phyloP scores from a whole-genome alignment of 2,113 vertebrate genomes.

The Telmatochromis sp. region DNA sequence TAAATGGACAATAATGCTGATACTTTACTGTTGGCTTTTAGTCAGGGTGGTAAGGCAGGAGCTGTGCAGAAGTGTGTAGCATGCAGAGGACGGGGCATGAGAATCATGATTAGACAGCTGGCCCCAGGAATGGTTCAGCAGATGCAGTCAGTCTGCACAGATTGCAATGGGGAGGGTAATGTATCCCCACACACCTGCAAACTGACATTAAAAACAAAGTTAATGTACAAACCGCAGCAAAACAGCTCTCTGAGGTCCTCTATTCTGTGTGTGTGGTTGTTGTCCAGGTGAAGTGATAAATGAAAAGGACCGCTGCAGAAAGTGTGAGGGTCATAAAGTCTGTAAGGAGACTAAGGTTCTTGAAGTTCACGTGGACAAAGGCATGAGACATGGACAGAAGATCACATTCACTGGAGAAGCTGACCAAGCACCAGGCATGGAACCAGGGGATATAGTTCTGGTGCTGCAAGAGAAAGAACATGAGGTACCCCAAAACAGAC shows the following conservation, averaged over 20 bases:
- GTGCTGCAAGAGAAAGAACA: conserved; percentile 95
- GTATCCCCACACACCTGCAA: background rate
- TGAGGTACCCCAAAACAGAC: conserved; percentile 75
- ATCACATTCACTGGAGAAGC: conserved; percentile 97
- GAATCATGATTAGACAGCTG: conserved; percentile 97
- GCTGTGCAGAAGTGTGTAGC: conserved; percentile 93
- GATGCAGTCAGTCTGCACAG: conserved; percentile 97
- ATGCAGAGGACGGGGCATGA: conserved; percentile 90
- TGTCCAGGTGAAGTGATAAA: conserved; percentile 92
- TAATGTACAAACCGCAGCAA: background rate
- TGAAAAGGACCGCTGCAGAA: conserved; percentile 98
- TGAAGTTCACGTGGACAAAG: conserved; percentile 98
- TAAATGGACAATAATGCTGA: background rate
- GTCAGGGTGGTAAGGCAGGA: conserved; percentile 94
- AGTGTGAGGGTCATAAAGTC: conserved; percentile 98
- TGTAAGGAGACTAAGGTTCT: conserved; percentile 97
- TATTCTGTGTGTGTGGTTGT: background rate
- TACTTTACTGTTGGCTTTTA: conserved; percentile 46
- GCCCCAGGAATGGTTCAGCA: conserved; percentile 98
- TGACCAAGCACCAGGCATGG: conserved; percentile 93
- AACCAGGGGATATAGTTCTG: conserved; percentile 95
- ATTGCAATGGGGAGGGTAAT: conserved; percentile 96
- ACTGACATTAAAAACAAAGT: background rate
- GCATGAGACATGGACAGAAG: conserved; percentile 97
- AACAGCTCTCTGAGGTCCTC: background rate